A percentile compares a stretch with the other conserved stretches of the same genome.
Evolutionary conservation across 2,888 invertebrate genomes (phyloP).

Genomic region (Aporophyla nigra): DNA sequence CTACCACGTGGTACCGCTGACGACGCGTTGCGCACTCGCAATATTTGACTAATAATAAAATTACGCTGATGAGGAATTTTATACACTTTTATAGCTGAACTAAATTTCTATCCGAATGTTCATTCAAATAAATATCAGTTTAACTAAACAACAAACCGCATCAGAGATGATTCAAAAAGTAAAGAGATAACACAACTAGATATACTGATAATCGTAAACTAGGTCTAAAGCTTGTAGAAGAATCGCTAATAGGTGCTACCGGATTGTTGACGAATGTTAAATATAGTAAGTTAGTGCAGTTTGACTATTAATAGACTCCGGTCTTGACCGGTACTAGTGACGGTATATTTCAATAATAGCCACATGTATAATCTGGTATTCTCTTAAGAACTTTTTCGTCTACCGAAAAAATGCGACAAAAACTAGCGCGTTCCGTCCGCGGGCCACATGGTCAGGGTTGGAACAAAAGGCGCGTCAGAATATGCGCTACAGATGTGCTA

Average conservation of each 20-base stretch:
- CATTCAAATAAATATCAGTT: conserved; percentile 7
- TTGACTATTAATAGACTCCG: conserved; percentile 51
- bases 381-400: conserved; percentile 72
- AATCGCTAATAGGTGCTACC: conserved; percentile 13
- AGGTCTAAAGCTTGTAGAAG: background rate
- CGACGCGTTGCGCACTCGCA: conserved; percentile 66
- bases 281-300: conserved; percentile 46
- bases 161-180: background rate
- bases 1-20: conserved; percentile 78
- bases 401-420: conserved; percentile 81
- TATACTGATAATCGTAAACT: background rate
- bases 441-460: conserved; percentile 83
- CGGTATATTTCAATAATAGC: conserved; percentile 75
- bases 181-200: background rate
- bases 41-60: conserved; percentile 51
- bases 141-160: background rate
- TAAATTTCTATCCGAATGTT: conserved; percentile 8
- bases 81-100: conserved; percentile 21
- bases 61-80: conserved; percentile 54
- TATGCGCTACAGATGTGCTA: conserved; percentile 88
- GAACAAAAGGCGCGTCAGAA: conserved; percentile 86
- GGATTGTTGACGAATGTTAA: conserved; percentile 47
- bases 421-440: conserved; percentile 80
- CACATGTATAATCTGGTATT: conserved; percentile 74
- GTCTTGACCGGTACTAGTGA: conserved; percentile 69